phyloP scores from a whole-genome alignment of 2,113 vertebrate genomes.

The Gymnarchus niloticus region DNA sequence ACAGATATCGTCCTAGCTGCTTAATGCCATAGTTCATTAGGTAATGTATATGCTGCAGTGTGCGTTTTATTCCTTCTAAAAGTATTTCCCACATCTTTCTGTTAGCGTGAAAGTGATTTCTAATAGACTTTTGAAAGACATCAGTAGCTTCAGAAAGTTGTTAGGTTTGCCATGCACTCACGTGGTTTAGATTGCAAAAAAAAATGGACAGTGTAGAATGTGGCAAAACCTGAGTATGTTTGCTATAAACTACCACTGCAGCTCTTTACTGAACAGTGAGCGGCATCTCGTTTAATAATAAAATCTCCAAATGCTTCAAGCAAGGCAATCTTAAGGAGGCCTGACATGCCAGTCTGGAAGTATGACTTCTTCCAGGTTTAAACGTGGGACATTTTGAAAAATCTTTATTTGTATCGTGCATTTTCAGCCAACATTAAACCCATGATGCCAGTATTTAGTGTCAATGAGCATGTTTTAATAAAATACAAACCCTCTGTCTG shows the following conservation, averaged over 20 bases:
- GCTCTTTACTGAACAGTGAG: not conserved
- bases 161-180: not conserved
- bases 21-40: not conserved
- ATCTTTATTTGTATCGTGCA: not conserved
- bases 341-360: not conserved
- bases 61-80: too few species aligned
- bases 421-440: not conserved
- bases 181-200: too few species aligned
- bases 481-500: not conserved
- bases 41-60: not conserved
- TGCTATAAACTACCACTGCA: not conserved
- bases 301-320: not conserved
- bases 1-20: not conserved
- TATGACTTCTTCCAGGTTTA: not conserved
- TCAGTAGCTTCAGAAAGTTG: not conserved
- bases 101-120: not conserved
- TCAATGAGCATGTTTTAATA: not conserved
- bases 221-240: not conserved
- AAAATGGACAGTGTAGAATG: not conserved
- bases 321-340: not conserved
- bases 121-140: not conserved
- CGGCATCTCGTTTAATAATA: not conserved
- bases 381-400: not conserved
- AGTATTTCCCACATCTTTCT: not conserved
- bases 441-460: not conserved